These are phyloP conservation scores for Falco columbarius DNA, from an alignment of 2,797 vertebrate species.

Conservation along the genomic window DNA sequence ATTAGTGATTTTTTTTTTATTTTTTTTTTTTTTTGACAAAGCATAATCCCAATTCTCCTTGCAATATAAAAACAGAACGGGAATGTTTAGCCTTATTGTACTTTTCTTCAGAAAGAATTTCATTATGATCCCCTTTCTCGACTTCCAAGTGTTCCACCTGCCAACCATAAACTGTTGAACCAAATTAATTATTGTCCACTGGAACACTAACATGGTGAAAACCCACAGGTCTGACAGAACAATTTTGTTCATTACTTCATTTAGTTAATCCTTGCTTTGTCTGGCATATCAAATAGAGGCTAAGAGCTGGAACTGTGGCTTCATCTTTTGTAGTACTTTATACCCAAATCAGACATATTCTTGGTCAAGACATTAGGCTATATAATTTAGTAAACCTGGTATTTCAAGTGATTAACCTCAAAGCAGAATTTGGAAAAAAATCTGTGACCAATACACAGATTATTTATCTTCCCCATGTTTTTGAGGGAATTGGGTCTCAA, in stretches of 20 bases:
- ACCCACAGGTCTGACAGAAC: background rate
- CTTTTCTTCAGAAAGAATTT: background rate
- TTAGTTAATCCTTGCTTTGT: constrained; percentile 16
- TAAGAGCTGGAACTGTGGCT: background rate
- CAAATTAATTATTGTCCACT: background rate
- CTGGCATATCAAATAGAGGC: background rate
- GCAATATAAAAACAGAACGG: background rate
- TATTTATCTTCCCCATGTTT: background rate
- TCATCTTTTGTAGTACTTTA: background rate
- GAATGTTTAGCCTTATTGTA: background rate
- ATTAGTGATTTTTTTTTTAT: background rate
- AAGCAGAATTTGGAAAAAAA: background rate
- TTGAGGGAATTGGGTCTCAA: background rate
- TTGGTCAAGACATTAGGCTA: background rate
- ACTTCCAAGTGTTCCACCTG: background rate
- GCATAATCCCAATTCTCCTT: background rate
- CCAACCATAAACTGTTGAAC: background rate
- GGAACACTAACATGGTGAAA: background rate
- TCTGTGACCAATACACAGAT: background rate
- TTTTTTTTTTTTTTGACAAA: background rate
- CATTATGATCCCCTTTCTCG: background rate
- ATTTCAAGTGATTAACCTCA: background rate
- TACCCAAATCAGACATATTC: background rate
- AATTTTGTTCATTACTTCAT: background rate
- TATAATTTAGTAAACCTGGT: background rate